A percentile compares a stretch with the other conserved stretches of the same genome.
These are phyloP conservation scores for Physella acuta DNA, from an alignment of 1,140 invertebrate genomes.

Conservation along the genomic window DNA sequence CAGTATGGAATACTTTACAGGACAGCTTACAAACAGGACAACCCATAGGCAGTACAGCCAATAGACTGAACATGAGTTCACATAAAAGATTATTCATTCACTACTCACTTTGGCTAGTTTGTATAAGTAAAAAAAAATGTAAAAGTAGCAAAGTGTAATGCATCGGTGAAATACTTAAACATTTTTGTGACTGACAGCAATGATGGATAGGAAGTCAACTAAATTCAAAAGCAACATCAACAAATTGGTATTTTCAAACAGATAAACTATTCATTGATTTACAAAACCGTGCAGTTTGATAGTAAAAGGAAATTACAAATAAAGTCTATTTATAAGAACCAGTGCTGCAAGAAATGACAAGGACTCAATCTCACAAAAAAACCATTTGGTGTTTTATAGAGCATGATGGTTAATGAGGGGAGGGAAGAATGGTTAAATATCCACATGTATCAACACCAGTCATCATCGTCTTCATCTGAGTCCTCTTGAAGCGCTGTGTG, in stretches of 20 bases:
- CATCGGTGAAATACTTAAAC: background rate
- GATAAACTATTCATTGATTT: no score
- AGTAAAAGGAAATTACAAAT: background rate
- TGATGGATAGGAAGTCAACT: no score
- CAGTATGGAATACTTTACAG: no score
- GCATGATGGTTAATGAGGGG: background rate
- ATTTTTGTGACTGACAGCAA: no score
- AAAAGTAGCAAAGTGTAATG: no score
- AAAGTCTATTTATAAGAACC: background rate
- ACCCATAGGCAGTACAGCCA: no score
- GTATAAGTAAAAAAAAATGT: no score
- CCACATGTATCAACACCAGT: constrained; percentile 42
- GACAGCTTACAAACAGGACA: no score
- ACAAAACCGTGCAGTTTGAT: background rate
- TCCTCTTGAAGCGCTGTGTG: constrained; percentile 49
- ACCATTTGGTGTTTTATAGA: background rate
- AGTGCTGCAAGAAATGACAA: background rate
- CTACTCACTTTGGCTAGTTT: no score
- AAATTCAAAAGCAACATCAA: background rate
- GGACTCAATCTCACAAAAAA: background rate
- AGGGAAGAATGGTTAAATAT: background rate
- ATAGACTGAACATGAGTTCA: no score
- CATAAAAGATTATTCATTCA: no score
- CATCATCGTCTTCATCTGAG: constrained; percentile 49
- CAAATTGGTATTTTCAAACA: background rate